Percentiles rank a stretch among this genome's conserved stretches.
Conservation (phyloP, 2,797 vertebrate genomes). For the Bradypodion ventrale region DNA sequence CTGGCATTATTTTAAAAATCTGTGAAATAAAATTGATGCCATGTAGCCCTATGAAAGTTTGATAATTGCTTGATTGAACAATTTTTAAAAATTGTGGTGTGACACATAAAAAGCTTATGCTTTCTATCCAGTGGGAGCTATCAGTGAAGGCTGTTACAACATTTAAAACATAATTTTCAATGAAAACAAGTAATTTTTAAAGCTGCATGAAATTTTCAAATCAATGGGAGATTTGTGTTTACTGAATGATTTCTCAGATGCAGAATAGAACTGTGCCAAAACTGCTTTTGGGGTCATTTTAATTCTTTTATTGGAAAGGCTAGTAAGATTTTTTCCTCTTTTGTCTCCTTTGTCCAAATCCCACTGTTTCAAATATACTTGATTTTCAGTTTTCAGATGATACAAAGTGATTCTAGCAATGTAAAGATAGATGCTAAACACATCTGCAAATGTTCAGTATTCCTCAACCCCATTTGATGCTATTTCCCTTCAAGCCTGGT, state of each 20-base stretch:
- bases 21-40: slow-evolving; percentile 32
- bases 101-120: slow-evolving; percentile 31
- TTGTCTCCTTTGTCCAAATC: neutral
- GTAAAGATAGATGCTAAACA: neutral
- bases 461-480: no score
- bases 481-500: no score
- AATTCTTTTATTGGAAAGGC: slow-evolving; percentile 1
- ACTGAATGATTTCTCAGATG: neutral
- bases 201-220: slow-evolving; percentile 24
- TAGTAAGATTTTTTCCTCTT: neutral
- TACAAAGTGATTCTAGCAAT: neutral
- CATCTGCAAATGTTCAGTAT: no score
- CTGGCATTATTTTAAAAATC: slow-evolving; percentile 44
- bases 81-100: neutral
- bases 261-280: neutral
- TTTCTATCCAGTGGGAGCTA: slow-evolving; percentile 9
- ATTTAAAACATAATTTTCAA: slow-evolving; percentile 39
- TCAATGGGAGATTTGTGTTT: neutral
- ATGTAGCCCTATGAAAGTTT: slow-evolving; percentile 3
- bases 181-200: slow-evolving; percentile 41
- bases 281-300: neutral
- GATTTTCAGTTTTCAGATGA: neutral
- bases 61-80: slow-evolving; percentile 43
- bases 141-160: slow-evolving; percentile 9
- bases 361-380: neutral